Conservation (phyloP, 2,797 vertebrate genomes). For the Adrianichthys oophorus region DNA sequence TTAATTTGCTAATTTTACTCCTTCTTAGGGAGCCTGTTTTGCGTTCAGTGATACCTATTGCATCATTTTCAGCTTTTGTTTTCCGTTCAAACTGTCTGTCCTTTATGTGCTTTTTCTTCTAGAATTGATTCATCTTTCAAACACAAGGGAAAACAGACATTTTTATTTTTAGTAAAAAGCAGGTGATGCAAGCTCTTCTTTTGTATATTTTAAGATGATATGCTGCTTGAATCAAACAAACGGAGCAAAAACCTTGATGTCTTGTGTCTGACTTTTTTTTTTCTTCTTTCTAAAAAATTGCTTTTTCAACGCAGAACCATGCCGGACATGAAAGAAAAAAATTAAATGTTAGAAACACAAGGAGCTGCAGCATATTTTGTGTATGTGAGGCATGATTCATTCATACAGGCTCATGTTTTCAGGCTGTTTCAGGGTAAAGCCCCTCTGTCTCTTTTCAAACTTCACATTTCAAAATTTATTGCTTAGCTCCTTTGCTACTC, state of each 20-base stretch:
- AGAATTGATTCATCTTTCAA: conserved; percentile 17
- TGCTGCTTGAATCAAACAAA: conserved; percentile 14
- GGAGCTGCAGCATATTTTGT: not conserved
- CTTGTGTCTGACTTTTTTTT: conserved; percentile 7
- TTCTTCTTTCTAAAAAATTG: conserved; percentile 6
- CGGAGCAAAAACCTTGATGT: not conserved
- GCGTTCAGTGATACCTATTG: conserved; percentile 26
- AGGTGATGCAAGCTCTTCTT: conserved; percentile 2
- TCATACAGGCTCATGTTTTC: conserved; percentile 44
- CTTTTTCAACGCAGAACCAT: conserved; percentile 7
- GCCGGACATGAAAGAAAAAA: conserved; percentile 14
- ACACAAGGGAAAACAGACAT: not conserved
- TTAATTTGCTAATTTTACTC: conserved; percentile 14
- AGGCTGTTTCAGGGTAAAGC: conserved; percentile 29
- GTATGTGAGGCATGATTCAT: conserved; percentile 40
- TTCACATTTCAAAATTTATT: conserved; percentile 51
- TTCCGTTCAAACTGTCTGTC: conserved; percentile 14
- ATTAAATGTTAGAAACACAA: not conserved
- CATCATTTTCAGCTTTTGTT: conserved; percentile 21
- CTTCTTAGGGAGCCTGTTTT: conserved; percentile 21
- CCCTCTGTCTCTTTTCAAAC: conserved; percentile 10
- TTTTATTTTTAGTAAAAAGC: not conserved
- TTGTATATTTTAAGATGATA: not conserved
- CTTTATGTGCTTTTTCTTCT: conserved; percentile 14
- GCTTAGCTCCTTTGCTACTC: conserved; percentile 36